A percentile compares a stretch with the other conserved stretches of the same genome.
Evolutionary conservation across 2,113 vertebrate species (phyloP).

Genomic region (Ctenodactylus gundi): DNA sequence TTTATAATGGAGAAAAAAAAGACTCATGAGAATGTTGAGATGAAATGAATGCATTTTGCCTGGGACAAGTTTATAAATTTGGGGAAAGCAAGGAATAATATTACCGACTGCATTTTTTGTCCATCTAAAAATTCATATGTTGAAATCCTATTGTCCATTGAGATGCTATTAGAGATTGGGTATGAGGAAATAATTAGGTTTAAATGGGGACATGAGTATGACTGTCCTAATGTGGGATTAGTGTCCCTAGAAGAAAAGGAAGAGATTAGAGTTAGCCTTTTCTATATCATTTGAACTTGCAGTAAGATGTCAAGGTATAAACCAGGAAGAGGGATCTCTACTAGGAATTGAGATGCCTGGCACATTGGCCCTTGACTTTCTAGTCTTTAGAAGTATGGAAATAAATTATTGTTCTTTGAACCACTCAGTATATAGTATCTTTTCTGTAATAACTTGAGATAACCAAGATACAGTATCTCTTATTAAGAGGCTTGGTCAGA

Average conservation of each 20-base stretch:
- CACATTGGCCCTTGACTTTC: not conserved
- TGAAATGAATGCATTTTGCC: not conserved
- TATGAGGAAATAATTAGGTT: not conserved
- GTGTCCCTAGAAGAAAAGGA: not conserved
- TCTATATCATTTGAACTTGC: not conserved
- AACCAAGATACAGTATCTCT: no score
- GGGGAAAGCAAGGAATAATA: not conserved
- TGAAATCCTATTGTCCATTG: not conserved
- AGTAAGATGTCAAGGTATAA: not conserved
- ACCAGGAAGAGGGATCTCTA: not conserved
- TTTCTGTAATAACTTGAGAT: not conserved
- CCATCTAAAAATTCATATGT: not conserved
- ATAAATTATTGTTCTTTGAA: not conserved
- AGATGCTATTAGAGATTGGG: not conserved
- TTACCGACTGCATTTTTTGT: not conserved
- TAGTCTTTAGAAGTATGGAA: not conserved
- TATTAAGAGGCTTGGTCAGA: not conserved
- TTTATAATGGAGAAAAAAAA: not conserved
- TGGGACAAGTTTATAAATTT: not conserved
- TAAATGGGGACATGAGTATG: not conserved
- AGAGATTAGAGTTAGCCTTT: not conserved
- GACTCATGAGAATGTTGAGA: not conserved
- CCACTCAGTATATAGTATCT: not conserved
- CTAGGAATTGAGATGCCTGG: not conserved
- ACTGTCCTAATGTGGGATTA: not conserved